Percentiles rank a stretch among this genome's conserved stretches.
phyloP scores from a whole-genome alignment of 2,797 vertebrate genomes.

The Hylomyscus alleni region DNA sequence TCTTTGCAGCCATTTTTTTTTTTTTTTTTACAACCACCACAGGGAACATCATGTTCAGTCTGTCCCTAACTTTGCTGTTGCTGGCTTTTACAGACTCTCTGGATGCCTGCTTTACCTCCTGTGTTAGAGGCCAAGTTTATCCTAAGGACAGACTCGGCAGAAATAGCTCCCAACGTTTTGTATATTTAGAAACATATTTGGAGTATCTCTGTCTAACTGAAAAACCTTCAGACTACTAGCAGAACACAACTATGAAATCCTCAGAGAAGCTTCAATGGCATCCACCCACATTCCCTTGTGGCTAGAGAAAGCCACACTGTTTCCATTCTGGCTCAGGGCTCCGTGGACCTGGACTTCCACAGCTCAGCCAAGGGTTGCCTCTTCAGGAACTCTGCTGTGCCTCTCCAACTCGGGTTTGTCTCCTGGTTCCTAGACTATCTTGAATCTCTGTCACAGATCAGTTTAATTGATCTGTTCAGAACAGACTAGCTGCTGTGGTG shows the following conservation, averaged over 20 bases:
- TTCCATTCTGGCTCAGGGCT: neutral
- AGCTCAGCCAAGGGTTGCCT: neutral
- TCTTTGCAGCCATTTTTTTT: neutral
- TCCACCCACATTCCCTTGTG: neutral
- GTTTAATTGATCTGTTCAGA: neutral
- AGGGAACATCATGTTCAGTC: neutral
- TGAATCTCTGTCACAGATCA: neutral
- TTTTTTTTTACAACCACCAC: neutral
- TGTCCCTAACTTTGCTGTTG: neutral
- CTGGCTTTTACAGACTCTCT: neutral
- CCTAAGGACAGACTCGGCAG: neutral
- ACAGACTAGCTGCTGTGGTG: neutral
- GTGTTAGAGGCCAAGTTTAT: neutral
- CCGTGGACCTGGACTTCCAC: neutral
- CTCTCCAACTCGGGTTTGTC: neutral
- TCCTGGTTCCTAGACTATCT: neutral
- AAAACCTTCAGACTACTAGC: neutral
- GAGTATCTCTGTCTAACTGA: neutral
- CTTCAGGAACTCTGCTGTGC: neutral
- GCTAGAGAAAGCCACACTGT: neutral
- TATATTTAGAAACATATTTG: neutral
- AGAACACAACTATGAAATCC: neutral
- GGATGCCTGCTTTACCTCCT: neutral
- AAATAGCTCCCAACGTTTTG: neutral
- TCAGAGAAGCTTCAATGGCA: neutral